A percentile compares a stretch with the other conserved stretches of the same genome.
Conservation (phyloP, 1,140 invertebrate genomes). For the Battus philenor region DNA sequence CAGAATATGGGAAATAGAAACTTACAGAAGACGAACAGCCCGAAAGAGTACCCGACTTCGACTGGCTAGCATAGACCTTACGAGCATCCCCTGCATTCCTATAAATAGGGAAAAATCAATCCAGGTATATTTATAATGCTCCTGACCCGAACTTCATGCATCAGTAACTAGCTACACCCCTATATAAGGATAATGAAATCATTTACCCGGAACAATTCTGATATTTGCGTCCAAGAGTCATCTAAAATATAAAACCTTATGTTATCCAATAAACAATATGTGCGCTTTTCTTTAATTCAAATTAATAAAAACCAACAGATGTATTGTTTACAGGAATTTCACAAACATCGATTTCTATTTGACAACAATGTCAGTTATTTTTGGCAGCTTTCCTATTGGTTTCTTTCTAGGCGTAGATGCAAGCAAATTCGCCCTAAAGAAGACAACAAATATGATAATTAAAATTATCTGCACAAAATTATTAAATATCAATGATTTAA, state of each 20-base stretch:
- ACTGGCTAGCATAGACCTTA: conserved; percentile 70
- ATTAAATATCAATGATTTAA: no score
- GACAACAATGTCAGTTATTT: conserved; percentile 25
- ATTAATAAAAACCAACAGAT: conserved; percentile 16
- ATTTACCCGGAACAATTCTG: conserved; percentile 71
- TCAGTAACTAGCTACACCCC: conserved; percentile 42
- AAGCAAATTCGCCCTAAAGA: no score
- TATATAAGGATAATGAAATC: conserved; percentile 40
- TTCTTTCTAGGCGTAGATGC: neutral
- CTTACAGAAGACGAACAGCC: conserved; percentile 75
- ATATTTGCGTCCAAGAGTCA: conserved; percentile 72
- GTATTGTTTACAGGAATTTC: conserved; percentile 28
- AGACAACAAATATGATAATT: no score
- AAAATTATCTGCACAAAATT: no score
- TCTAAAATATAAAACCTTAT: conserved; percentile 39
- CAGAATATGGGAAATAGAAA: conserved; percentile 30
- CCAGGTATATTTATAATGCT: conserved; percentile 42
- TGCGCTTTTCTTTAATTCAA: neutral
- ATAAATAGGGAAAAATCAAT: conserved; percentile 74
- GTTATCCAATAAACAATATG: neutral
- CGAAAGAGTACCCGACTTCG: conserved; percentile 72
- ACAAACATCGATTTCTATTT: conserved; percentile 22
- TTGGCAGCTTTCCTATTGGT: conserved; percentile 21
- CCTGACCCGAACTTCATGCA: conserved; percentile 54
- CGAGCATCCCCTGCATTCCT: conserved; percentile 71